These are phyloP conservation scores for Clanis bilineata DNA, from an alignment of 2,888 invertebrate species.

Conservation along the genomic window DNA sequence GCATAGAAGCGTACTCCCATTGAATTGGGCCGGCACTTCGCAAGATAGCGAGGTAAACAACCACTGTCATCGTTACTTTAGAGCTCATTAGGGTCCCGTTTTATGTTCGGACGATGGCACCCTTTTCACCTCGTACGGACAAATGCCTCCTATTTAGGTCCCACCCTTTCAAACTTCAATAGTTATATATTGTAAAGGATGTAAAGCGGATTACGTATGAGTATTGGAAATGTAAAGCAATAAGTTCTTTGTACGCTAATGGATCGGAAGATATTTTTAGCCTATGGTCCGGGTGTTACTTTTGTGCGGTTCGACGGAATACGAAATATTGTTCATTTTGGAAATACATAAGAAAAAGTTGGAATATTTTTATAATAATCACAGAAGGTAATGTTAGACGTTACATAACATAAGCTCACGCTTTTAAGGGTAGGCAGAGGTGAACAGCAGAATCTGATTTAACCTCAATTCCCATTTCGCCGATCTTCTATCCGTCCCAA, in stretches of 20 bases:
- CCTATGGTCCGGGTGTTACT: not conserved
- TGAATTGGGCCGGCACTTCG: slow-evolving; percentile 14
- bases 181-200: slow-evolving; percentile 37
- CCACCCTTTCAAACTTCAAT: slow-evolving; percentile 36
- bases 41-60: slow-evolving; percentile 19
- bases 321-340: not conserved
- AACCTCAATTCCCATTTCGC: too few species aligned
- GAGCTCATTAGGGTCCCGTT: slow-evolving; percentile 40
- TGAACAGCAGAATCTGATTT: too few species aligned
- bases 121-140: slow-evolving; percentile 43
- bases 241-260: slow-evolving; percentile 34
- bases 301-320: not conserved
- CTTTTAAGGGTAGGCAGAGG: too few species aligned
- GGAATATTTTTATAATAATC: too few species aligned
- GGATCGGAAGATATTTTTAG: slow-evolving; percentile 10
- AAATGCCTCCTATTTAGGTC: slow-evolving; percentile 45
- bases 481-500: too few species aligned
- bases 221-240: slow-evolving; percentile 32
- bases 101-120: slow-evolving; percentile 35
- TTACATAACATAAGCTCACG: too few species aligned
- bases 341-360: too few species aligned
- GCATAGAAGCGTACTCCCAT: not conserved
- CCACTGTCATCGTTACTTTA: slow-evolving; percentile 19
- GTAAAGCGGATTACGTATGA: slow-evolving; percentile 34
- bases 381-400: too few species aligned